Evolutionary conservation across 1,140 invertebrate species (phyloP), one percentile per base, ranked within the genome.

Genomic region (Lerema accius): DNA sequence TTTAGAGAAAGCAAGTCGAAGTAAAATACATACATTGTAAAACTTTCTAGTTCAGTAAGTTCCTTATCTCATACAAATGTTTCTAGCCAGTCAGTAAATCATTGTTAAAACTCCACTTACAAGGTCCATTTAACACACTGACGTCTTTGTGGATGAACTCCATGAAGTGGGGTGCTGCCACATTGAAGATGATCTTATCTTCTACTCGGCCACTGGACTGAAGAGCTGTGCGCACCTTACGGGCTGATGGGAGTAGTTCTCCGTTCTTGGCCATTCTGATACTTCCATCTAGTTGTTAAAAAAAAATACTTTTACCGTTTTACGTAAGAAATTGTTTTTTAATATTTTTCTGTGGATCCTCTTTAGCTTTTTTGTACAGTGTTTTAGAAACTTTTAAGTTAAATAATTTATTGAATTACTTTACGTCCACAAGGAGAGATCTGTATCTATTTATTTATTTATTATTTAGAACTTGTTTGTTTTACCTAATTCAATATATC

Each of bases 221-320:
- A 13, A 97, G 93, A 7, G 92, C 91, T 0, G 94, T 94, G 0
- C 95, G 95, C 0, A 97, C 92, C 0, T 94, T 89, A 50, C 95
- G 82, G 0, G 95, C 93, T 42, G 95, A 95, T 0, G 95, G 96
- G 0, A 97, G 76, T 1, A 91, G 84, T 0, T 76, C 73, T 7
- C 95, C 95, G 1, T 93, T 94, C 0, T 59, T 71, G 42, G 69
- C 62, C 32, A 16, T 67, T 39, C 72, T 65, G n/a, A 80, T 71
- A 45, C 62, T 60, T 13, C 63, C 56, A 59, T 77, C 80, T 80
- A 39, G n/a, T 0, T 32, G 37, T 42, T 32, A 42, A 35, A 1
- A n/a, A n/a, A n/a, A n/a, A n/a, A n/a, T n/a, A n/a, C n/a, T n/a
- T n/a, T n/a, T n/a, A n/a, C n/a, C n/a, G n/a, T n/a, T n/a, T n/a